Base-by-base conservation (phyloP, 2,113 vertebrate species). In the Tyto alba region DNA sequence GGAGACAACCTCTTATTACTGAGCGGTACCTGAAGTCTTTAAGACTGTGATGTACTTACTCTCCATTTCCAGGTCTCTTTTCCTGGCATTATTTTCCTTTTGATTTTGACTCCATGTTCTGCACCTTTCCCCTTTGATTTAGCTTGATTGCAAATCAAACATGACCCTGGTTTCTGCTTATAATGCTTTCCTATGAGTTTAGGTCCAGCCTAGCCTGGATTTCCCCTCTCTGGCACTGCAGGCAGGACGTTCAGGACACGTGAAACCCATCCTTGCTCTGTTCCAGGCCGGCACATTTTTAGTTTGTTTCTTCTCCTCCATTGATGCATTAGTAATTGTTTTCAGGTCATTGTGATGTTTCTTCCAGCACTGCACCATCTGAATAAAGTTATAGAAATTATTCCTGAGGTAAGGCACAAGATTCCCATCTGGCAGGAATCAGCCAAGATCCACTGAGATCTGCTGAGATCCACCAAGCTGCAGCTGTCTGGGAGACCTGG, bases 401-500 rank as follows among this genome's bases (percentile, higher is more conserved):
- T 83, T 85, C 20, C 59, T 74, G 56, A 50, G 19, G 3, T 86
- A 56, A 55, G 43, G 68, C 36, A 11, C 2, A 10, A 43, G 32
- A 38, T 50, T 79, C 63, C 80, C n/a, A 23, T 52, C 67, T 59
- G 48, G 32, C 22, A 30, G 55, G 23, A 66, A 27, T 88, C 45
- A 25, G 7, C 47, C 16, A 19, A 53, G 56, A 40, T 89, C 53
- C 4, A 11, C 0, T 2, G 63, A 38, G 72, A 59, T 74, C 20
- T 25, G 7, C 1, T 1, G 67, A 41, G 81, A 56, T 62, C 21
- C 16, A 5, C 43, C 0, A 1, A 77, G 75, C 40, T 84, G 36
- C 52, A 48, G 7, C 27, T 5, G 4, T 45, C 50, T 0, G 0
- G 40, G 55, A 62, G 13, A 55, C n/a, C 78, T 64, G 60, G 22